phyloP scores from a whole-genome alignment of 2,888 invertebrate species.

The Tipula vernalis region DNA sequence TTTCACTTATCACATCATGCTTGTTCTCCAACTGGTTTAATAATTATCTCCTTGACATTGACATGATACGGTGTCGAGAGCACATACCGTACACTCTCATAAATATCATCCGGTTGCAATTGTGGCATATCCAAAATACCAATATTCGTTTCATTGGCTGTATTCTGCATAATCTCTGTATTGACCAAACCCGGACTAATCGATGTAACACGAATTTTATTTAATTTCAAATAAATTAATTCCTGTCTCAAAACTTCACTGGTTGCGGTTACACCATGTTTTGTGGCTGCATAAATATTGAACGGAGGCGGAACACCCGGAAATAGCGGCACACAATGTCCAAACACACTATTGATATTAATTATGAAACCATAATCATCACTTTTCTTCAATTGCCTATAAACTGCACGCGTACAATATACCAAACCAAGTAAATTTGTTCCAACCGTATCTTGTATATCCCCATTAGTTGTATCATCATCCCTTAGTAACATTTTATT shows the following conservation, averaged over 20 bases:
- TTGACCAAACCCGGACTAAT: constrained; percentile 4
- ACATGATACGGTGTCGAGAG: neutral
- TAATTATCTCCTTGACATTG: neutral
- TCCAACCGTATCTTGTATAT: constrained; percentile 31
- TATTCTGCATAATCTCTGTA: neutral
- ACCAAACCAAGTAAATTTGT: constrained; percentile 35
- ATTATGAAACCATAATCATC: constrained; percentile 35
- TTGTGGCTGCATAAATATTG: constrained; percentile 26
- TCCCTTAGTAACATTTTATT: constrained; percentile 18
- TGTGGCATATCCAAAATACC: neutral
- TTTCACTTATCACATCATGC: neutral
- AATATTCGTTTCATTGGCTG: neutral
- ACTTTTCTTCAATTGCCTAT: constrained; percentile 36
- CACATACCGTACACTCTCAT: neutral
- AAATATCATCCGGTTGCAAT: neutral
- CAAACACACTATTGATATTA: constrained; percentile 37
- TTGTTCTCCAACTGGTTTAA: constrained; percentile 6
- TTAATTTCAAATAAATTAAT: constrained; percentile 18
- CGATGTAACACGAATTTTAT: neutral
- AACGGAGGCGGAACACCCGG: neutral
- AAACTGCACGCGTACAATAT: constrained; percentile 35
- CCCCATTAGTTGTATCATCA: constrained; percentile 13
- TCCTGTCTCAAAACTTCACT: constrained; percentile 29
- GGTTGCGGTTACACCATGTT: constrained; percentile 28
- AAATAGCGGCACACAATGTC: constrained; percentile 34